A percentile compares a stretch with the other conserved stretches of the same genome.
Evolutionary conservation across 1,140 invertebrate species (phyloP).

Genomic region (Aphelinus atriplicis): DNA sequence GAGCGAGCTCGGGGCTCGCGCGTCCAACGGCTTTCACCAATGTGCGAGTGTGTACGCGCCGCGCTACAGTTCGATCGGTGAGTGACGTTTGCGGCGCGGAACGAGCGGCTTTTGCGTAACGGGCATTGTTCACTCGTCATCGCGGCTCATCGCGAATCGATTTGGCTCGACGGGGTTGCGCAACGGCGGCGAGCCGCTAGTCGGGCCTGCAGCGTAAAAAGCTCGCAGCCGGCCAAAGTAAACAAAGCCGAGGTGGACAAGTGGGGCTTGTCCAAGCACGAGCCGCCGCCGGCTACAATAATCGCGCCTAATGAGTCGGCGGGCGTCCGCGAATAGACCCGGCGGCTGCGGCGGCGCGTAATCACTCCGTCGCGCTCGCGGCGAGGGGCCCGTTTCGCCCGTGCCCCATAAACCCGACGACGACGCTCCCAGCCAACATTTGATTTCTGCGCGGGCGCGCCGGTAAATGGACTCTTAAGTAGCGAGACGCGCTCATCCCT

Average conservation of each 20-base stretch:
- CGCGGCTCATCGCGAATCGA: no score
- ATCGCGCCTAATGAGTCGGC: conserved; percentile 34
- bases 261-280: not conserved
- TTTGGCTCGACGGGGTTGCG: conserved; percentile 11
- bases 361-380: conserved; percentile 20
- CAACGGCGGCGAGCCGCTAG: conserved; percentile 20
- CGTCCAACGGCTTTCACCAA: not conserved
- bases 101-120: no score
- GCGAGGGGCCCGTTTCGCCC: conserved; percentile 5
- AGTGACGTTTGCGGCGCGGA: conserved; percentile 41
- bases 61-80: conserved; percentile 31
- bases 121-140: no score
- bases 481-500: conserved; percentile 34
- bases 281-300: conserved; percentile 5
- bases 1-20: no score
- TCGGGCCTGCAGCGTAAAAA: conserved; percentile 16
- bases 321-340: conserved; percentile 21
- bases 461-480: conserved; percentile 47
- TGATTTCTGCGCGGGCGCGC: conserved; percentile 21
- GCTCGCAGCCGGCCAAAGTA: conserved; percentile 17
- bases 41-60: not conserved
- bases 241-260: conserved; percentile 6
- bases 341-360: conserved; percentile 15
- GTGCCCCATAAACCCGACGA: conserved; percentile 11
- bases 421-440: not conserved